These are phyloP conservation scores for Mechanitis messenoides DNA, from an alignment of 2,888 invertebrate species.

Conservation along the genomic window DNA sequence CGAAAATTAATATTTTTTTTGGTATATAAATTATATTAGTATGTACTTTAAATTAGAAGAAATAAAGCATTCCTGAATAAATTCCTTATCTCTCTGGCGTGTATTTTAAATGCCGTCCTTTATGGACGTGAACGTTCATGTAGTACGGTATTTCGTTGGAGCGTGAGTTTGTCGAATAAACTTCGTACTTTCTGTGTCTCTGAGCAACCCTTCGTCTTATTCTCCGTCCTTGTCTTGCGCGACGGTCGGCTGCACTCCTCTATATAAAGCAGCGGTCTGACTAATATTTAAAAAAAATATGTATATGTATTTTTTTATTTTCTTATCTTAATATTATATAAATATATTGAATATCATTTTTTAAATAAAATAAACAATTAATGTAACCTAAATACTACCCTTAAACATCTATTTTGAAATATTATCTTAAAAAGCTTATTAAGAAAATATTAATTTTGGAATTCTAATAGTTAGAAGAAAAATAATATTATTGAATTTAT, in stretches of 20 bases:
- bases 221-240: slow-evolving; percentile 75
- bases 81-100: slow-evolving; percentile 75
- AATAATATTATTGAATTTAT: too few species aligned
- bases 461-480: too few species aligned
- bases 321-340: too few species aligned
- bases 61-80: slow-evolving; percentile 50
- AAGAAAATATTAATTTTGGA: too few species aligned
- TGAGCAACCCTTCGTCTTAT: slow-evolving; percentile 78
- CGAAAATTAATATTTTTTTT: slow-evolving; percentile 63
- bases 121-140: slow-evolving; percentile 63
- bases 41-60: slow-evolving; percentile 19
- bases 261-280: slow-evolving; percentile 43
- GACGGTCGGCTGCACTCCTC: slow-evolving; percentile 72
- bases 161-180: slow-evolving; percentile 42
- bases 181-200: slow-evolving; percentile 69
- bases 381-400: too few species aligned
- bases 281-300: slow-evolving; percentile 14
- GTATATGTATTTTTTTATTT: slow-evolving; percentile 9
- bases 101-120: slow-evolving; percentile 67
- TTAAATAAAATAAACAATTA: too few species aligned
- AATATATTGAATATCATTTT: too few species aligned
- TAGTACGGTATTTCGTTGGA: slow-evolving; percentile 52
- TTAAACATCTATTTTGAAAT: too few species aligned
- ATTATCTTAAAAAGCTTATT: too few species aligned
- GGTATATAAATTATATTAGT: slow-evolving; percentile 34